Percentiles rank a stretch among this genome's conserved stretches.
Conservation (phyloP, 2,888 invertebrate genomes). For the Xestia ashworthii region DNA sequence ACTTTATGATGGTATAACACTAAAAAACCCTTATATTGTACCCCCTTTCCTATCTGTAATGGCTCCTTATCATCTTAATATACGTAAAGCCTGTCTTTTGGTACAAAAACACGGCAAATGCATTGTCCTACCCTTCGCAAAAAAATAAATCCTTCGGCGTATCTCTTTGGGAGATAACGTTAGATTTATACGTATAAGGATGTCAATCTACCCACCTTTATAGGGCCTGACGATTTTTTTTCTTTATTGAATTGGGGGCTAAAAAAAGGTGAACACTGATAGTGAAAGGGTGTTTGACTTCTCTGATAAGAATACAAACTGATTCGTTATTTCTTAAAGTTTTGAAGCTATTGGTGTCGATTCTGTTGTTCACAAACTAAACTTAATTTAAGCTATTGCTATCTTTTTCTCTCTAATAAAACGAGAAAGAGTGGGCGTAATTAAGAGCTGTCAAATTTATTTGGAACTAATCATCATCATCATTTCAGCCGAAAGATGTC, state of each 20-base stretch:
- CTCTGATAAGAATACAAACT: neutral
- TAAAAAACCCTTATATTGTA: conserved; percentile 77
- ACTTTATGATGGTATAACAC: conserved; percentile 70
- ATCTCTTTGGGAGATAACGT: conserved; percentile 75
- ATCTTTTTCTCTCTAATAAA: no score
- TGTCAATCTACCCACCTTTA: conserved; percentile 72
- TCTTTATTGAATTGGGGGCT: conserved; percentile 47
- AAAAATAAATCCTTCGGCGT: conserved; percentile 74
- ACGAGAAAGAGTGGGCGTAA: no score
- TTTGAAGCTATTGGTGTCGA: neutral
- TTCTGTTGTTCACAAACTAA: no score
- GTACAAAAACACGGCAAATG: conserved; percentile 80
- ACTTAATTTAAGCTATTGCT: no score
- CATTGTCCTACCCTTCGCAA: conserved; percentile 78
- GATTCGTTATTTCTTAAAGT: neutral
- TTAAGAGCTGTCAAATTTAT: no score
- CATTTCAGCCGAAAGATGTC: no score
- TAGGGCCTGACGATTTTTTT: conserved; percentile 40
- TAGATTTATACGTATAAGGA: conserved; percentile 76
- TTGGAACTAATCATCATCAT: no score
- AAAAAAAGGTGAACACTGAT: conserved; percentile 41
- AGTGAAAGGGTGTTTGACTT: conserved; percentile 3
- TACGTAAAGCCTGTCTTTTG: conserved; percentile 78
- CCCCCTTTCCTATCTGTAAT: conserved; percentile 79
- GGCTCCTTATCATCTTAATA: conserved; percentile 87